These are phyloP conservation scores for Lamprologus callipterus DNA, from an alignment of 2,113 vertebrate species.

Conservation along the genomic window DNA sequence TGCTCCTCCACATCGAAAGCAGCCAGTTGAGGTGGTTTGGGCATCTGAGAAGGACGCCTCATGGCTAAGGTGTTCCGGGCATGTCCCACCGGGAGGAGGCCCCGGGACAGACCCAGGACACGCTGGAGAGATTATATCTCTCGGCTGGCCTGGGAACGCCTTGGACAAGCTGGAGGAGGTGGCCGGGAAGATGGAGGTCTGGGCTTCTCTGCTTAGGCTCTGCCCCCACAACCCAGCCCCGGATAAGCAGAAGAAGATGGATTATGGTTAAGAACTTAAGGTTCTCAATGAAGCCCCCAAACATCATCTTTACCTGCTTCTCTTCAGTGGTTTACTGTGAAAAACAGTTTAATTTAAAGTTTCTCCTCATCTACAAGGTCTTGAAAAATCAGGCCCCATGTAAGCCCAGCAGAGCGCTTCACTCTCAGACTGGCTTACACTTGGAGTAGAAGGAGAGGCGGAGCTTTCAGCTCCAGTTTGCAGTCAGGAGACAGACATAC, in stretches of 20 bases:
- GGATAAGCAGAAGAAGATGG: not conserved
- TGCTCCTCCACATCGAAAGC: not conserved
- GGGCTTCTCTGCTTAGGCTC: not conserved
- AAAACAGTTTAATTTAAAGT: not conserved
- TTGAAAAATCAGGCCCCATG: not conserved
- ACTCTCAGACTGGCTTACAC: not conserved
- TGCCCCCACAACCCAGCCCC: rapidly evolving
- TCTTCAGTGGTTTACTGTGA: not conserved
- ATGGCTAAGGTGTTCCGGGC: rapidly evolving
- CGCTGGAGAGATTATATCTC: not conserved
- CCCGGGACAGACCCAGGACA: not conserved
- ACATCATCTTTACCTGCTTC: not conserved
- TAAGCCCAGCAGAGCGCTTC: not conserved
- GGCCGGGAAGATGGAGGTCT: rapidly evolving
- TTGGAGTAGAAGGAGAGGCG: not conserved
- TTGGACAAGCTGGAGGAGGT: not conserved
- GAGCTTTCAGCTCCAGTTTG: not conserved
- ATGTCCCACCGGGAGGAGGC: rapidly evolving
- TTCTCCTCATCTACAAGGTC: not conserved
- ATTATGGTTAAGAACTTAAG: not conserved
- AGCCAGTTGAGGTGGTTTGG: rapidly evolving
- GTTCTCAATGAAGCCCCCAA: not conserved
- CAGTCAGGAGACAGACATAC: not conserved
- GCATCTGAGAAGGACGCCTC: not conserved
- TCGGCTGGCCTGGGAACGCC: rapidly evolving